Conservation (phyloP, 2,797 vertebrate species). For the Huso huso region DNA sequence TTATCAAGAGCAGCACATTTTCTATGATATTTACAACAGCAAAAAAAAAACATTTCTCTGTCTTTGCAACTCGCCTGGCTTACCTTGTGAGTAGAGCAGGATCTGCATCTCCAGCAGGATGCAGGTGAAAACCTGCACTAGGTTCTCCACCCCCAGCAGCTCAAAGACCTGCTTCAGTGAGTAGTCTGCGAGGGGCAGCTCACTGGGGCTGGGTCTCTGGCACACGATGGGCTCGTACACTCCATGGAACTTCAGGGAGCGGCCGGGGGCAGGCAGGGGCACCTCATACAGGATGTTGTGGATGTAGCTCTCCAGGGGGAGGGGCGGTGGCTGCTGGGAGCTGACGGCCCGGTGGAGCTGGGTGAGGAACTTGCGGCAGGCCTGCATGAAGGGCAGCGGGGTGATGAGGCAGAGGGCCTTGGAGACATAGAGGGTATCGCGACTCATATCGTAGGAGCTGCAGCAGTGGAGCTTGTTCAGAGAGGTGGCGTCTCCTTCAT, state of each 20-base stretch:
- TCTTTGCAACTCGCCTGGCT: slow-evolving; percentile 19
- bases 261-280: slow-evolving; percentile 81
- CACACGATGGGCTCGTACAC: slow-evolving; percentile 89
- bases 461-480: slow-evolving; percentile 55
- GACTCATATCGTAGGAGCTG: slow-evolving; percentile 71
- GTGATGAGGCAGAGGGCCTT: slow-evolving; percentile 91
- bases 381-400: slow-evolving; percentile 90
- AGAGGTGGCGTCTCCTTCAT: slow-evolving; percentile 70
- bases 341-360: slow-evolving; percentile 84
- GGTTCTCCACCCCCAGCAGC: slow-evolving; percentile 84
- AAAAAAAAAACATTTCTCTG: not conserved
- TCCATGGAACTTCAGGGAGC: slow-evolving; percentile 86
- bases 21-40: not conserved
- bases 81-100: slow-evolving; percentile 92
- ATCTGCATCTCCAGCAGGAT: slow-evolving; percentile 92
- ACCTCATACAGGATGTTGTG: slow-evolving; percentile 95
- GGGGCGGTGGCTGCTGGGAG: slow-evolving; percentile 76
- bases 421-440: slow-evolving; percentile 86
- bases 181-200: slow-evolving; percentile 86
- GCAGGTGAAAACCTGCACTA: slow-evolving; percentile 89
- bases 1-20: too few relatives aligned
- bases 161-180: slow-evolving; percentile 81
- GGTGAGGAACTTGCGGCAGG: slow-evolving; percentile 81
- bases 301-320: slow-evolving; percentile 94
- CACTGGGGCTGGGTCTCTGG: slow-evolving; percentile 79